Base-by-base conservation (phyloP, 2,888 invertebrate species). In the Pandemis corylana region DNA sequence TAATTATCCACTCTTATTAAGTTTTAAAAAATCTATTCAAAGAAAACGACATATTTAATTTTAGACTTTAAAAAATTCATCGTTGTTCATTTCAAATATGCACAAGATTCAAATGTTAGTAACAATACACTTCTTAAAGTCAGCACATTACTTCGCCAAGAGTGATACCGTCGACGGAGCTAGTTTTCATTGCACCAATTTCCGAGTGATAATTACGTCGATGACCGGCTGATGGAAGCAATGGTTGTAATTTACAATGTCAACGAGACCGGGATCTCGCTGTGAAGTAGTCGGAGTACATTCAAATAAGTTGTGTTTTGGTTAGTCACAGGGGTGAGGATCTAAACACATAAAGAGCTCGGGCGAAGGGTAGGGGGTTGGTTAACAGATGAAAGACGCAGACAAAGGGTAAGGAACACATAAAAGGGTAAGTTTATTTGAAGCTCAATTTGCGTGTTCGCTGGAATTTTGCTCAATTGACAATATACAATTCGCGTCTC, bases 361-460 rank as follows among this genome's bases (percentile, higher is more conserved):
- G 93, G 94, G 94, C 89, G 90, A 89, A 89, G 93, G 94, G 92
- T 89, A 90, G 91, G 92, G 93, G 93, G 90, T 90, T 92, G 93
- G 94, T 94, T 95, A 94, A 96, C 96, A 96, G 96, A 96, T 96
- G 96, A 95, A 93, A 96, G 96, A 97, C 97, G 96, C 96, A 97
- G 96, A 97, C 96, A 97, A 96, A 95, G 96, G 96, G 96, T 95
- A 94, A 91, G 94, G 94, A 94, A 91, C 92, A 96, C 95, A 94
- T 94, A 94, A 95, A 95, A 93, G 95, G 95, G 94, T 93, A 92
- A 93, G 93, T 94, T 94, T 91, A 93, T 93, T 92, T 91, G 94
- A 93, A 94, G 94, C 93, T 92, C 89, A 92, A 91, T 93, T 94
- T 94, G 94, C 93, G 93, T 94, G 95, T 94, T 92, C 89, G 93